Percentiles rank a stretch among this genome's conserved stretches.
Evolutionary conservation across 2,888 invertebrate genomes (phyloP).

Genomic region (Synanthedon vespiformis): DNA sequence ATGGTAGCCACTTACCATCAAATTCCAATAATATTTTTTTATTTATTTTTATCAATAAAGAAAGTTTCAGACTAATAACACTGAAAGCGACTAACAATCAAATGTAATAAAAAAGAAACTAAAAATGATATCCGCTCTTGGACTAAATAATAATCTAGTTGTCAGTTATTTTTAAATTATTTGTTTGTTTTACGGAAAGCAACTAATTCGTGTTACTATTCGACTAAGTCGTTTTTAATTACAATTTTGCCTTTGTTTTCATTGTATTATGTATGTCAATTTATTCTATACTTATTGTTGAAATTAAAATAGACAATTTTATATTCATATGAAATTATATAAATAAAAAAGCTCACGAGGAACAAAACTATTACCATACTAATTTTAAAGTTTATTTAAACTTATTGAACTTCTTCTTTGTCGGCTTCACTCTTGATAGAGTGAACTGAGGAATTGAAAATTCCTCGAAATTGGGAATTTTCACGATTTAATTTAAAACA

Average conservation of each 20-base stretch:
- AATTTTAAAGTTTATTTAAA: no score
- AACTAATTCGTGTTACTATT: conserved; percentile 16
- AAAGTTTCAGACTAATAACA: background rate
- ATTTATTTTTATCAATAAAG: background rate
- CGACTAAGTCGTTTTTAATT: conserved; percentile 54
- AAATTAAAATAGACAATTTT: no score
- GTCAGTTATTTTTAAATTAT: conserved; percentile 24
- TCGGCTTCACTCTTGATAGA: no score
- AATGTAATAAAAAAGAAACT: background rate
- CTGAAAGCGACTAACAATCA: background rate
- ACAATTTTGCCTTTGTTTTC: conserved; percentile 22
- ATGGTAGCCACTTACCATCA: no score
- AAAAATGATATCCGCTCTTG: conserved; percentile 11
- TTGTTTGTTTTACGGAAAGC: conserved; percentile 24
- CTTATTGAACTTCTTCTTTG: no score
- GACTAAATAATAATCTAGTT: conserved; percentile 35
- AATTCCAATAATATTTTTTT: background rate
- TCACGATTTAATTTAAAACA: no score
- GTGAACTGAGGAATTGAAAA: no score
- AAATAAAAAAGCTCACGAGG: no score
- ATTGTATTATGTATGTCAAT: background rate
- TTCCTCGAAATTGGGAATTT: no score
- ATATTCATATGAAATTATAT: no score
- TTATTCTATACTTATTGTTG: background rate
- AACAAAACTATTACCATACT: no score